Evolutionary conservation across 2,113 vertebrate species (phyloP).

Genomic region (Suricata suricatta): DNA sequence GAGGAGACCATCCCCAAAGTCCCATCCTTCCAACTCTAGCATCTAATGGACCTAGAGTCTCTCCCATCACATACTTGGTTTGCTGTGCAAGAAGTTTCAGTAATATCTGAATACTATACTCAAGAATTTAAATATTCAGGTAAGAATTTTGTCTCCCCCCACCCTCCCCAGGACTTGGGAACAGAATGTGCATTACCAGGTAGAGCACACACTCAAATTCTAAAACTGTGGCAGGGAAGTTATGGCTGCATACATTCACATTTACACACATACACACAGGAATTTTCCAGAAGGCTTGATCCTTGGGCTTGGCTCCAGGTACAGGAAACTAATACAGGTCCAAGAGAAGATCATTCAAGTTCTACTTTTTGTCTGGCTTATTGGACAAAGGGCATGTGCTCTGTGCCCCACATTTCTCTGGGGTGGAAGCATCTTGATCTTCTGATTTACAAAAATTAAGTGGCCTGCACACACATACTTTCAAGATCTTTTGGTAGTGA

Average conservation of each 20-base stretch:
- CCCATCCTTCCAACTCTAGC: background rate
- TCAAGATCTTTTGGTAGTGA: background rate
- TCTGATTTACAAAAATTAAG: background rate
- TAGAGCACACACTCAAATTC: background rate
- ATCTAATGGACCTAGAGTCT: conserved; percentile 24
- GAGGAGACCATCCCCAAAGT: background rate
- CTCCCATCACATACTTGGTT: background rate
- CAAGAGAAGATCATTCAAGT: background rate
- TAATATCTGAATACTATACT: background rate
- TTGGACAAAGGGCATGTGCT: background rate
- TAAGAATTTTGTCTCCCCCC: background rate
- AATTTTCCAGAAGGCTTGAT: conserved; percentile 33
- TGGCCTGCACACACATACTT: background rate
- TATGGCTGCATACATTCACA: background rate
- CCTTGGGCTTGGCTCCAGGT: background rate
- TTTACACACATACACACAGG: background rate
- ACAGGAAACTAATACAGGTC: background rate
- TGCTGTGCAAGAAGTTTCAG: background rate
- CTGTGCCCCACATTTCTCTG: background rate
- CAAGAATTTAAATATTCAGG: background rate
- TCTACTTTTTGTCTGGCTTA: conserved; percentile 15
- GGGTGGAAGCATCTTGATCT: background rate
- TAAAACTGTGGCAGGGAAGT: conserved; percentile 8
- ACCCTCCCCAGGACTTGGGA: background rate
- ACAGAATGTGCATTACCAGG: conserved; percentile 18